These are phyloP conservation scores for Bradypodion ventrale DNA, from an alignment of 2,797 vertebrate species.

Conservation along the genomic window DNA sequence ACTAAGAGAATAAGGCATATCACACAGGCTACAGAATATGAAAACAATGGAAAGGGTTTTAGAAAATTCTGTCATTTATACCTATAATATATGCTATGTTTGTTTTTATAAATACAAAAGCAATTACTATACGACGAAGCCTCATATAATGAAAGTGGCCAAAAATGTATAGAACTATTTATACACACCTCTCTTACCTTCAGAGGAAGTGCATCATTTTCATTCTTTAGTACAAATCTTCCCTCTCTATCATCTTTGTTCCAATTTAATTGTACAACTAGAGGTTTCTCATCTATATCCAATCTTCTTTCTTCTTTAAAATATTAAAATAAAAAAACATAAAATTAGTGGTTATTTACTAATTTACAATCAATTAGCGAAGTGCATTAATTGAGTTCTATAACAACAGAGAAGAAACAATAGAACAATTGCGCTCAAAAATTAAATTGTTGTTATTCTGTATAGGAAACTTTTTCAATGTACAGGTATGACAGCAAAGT, in stretches of 20 bases:
- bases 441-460: neutral
- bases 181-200: conserved; percentile 79
- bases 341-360: conserved; percentile 48
- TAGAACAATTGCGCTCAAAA: neutral
- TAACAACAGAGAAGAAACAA: neutral
- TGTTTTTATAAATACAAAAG: neutral
- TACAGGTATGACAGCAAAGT: neutral
- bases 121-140: neutral
- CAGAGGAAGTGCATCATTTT: conserved; percentile 89
- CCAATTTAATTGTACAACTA: conserved; percentile 98
- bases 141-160: neutral
- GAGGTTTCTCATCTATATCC: conserved; percentile 95
- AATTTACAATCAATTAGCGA: conserved; percentile 19
- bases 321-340: conserved; percentile 52
- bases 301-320: conserved; percentile 98
- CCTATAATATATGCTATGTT: neutral
- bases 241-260: conserved; percentile 98
- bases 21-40: neutral
- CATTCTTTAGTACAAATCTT: conserved; percentile 97
- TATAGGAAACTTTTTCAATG: neutral
- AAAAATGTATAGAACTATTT: neutral
- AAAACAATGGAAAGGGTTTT: neutral
- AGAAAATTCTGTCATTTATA: neutral
- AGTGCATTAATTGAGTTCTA: neutral
- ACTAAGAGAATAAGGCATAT: neutral